phyloP scores from a whole-genome alignment of 2,113 vertebrate species.

The Xerus inauris region DNA sequence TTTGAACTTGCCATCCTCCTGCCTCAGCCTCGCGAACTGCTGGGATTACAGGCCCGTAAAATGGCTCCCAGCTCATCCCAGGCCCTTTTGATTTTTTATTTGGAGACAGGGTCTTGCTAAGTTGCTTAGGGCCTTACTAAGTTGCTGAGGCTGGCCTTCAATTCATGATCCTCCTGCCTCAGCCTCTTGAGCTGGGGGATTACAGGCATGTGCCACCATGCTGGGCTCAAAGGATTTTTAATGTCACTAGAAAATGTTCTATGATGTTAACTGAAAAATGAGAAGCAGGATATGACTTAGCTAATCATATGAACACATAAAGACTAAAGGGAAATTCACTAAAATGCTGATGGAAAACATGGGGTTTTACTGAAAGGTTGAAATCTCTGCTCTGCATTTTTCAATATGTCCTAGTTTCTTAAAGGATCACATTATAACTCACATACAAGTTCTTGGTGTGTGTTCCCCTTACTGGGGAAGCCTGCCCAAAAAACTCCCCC shows the following conservation, averaged over 20 bases:
- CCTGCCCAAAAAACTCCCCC: background rate
- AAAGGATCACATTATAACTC: background rate
- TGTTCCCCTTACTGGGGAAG: background rate
- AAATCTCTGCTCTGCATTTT: slow-evolving; percentile 17
- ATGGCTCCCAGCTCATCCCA: too few relatives aligned
- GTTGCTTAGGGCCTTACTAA: too few relatives aligned
- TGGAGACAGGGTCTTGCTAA: too few relatives aligned
- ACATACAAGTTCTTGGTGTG: background rate
- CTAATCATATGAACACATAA: background rate
- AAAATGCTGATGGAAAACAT: background rate
- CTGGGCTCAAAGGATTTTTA: background rate
- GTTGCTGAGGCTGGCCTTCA: too few relatives aligned
- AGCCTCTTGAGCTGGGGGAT: too few relatives aligned
- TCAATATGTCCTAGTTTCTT: background rate
- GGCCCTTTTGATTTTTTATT: too few relatives aligned
- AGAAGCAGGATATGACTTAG: background rate
- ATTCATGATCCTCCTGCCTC: too few relatives aligned
- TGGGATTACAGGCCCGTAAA: too few relatives aligned
- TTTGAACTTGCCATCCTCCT: too few relatives aligned
- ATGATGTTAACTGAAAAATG: background rate
- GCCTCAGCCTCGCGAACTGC: too few relatives aligned
- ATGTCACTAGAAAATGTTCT: background rate
- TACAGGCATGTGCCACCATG: too few relatives aligned
- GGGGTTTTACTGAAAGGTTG: background rate
- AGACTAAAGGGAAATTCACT: background rate